Evolutionary conservation across 2,888 invertebrate genomes (phyloP).

Genomic region (Tricholauxania praeusta): DNA sequence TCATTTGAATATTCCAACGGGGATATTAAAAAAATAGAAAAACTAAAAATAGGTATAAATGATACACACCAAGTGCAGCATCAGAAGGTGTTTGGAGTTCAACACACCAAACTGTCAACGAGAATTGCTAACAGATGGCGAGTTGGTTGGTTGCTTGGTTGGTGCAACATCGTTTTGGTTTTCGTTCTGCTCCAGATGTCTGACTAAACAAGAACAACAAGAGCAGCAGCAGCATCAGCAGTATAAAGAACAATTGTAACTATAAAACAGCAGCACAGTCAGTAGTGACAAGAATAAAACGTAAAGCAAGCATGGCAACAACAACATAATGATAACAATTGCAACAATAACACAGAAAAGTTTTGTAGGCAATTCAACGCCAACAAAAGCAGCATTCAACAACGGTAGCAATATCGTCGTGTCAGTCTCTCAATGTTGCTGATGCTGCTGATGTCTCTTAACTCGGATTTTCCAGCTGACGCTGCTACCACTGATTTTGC

Average conservation of each 20-base stretch:
- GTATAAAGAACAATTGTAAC: too few relatives aligned
- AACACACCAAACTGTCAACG: too few relatives aligned
- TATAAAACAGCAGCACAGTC: too few relatives aligned
- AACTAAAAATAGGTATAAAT: too few relatives aligned
- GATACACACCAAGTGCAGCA: too few relatives aligned
- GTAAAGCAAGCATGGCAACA: neutral
- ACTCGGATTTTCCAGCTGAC: neutral
- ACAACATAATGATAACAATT: neutral
- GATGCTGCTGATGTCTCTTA: neutral
- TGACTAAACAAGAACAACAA: conserved; percentile 1
- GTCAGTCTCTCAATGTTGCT: too few relatives aligned
- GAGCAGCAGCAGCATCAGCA: too few relatives aligned
- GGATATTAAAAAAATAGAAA: too few relatives aligned
- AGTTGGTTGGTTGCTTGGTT: neutral
- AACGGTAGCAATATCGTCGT: conserved; percentile 4
- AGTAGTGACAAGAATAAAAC: neutral
- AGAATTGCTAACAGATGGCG: conserved; percentile 12
- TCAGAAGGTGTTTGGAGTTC: too few relatives aligned
- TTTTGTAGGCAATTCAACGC: conserved; percentile 4
- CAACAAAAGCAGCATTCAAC: conserved; percentile 10
- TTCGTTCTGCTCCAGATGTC: conserved; percentile 30
- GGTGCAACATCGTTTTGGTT: neutral
- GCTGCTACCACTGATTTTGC: neutral
- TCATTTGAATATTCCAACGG: too few relatives aligned
- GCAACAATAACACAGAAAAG: neutral